Conservation (phyloP, 2,797 vertebrate species). For the Neomorphus geoffroyi region DNA sequence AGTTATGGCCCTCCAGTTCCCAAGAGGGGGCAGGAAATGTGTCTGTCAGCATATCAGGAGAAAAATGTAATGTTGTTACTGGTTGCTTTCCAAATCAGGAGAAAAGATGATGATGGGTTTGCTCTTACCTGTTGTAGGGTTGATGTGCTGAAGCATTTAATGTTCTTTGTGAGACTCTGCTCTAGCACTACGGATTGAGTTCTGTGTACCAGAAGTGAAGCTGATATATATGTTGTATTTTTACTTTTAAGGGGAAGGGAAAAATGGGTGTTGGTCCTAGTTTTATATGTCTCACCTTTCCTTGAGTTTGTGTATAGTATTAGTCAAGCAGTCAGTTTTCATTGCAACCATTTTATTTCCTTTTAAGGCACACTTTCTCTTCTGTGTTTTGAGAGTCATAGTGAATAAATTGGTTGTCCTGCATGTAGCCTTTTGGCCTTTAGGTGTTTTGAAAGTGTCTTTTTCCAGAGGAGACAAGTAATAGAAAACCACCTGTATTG, state of each 20-base stretch:
- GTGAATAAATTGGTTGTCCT: not conserved
- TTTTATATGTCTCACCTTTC: not conserved
- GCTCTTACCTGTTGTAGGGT: not conserved
- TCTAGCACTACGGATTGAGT: not conserved
- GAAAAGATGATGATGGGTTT: not conserved
- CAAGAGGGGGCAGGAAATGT: not conserved
- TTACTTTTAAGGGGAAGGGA: not conserved
- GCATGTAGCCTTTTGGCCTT: not conserved
- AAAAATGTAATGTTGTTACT: not conserved
- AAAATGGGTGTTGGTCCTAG: not conserved
- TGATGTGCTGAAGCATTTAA: not conserved
- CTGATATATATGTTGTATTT: not conserved
- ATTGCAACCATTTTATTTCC: not conserved
- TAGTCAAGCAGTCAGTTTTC: not conserved
- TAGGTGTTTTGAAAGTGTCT: not conserved
- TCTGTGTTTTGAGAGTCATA: not conserved
- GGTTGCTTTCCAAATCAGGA: not conserved
- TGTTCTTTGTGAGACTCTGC: rapidly evolving
- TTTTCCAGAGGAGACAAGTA: not conserved
- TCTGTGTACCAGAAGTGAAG: not conserved
- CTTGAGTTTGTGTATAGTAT: not conserved
- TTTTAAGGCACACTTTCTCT: not conserved
- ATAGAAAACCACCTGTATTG: not conserved
- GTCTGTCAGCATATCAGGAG: not conserved
- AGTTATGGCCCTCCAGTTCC: not conserved